These are phyloP conservation scores for Electrophaes corylata DNA, from an alignment of 2,888 invertebrate genomes.

Conservation along the genomic window DNA sequence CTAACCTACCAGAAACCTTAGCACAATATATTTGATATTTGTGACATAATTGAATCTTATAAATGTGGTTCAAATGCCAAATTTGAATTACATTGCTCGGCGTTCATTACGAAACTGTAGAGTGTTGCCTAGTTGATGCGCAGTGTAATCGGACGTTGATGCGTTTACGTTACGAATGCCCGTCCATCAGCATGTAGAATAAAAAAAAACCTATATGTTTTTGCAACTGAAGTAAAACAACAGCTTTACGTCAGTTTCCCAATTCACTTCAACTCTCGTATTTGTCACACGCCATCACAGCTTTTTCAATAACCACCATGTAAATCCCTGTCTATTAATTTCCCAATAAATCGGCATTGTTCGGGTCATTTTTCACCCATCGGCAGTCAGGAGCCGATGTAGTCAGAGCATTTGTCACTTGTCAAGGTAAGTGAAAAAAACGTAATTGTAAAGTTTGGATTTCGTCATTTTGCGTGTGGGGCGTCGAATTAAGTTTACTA, in stretches of 20 bases:
- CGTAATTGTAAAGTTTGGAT: constrained; percentile 17
- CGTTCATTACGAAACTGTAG: too few relatives aligned
- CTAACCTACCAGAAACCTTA: too few relatives aligned
- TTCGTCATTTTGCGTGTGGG: constrained; percentile 1
- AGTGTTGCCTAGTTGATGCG: too few relatives aligned
- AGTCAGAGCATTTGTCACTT: constrained; percentile 52
- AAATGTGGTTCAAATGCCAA: too few relatives aligned
- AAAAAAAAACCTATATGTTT: too few relatives aligned
- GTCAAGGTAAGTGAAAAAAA: constrained; percentile 37
- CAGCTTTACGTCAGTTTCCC: background rate
- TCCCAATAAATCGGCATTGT: constrained; percentile 55
- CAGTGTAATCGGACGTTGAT: too few relatives aligned
- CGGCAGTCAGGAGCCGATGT: constrained; percentile 34
- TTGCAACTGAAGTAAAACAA: background rate
- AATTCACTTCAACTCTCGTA: constrained; percentile 15
- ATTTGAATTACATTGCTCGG: too few relatives aligned
- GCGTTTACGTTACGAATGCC: too few relatives aligned
- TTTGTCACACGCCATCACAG: constrained; percentile 34
- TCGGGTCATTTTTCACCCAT: constrained; percentile 57
- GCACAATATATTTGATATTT: too few relatives aligned
- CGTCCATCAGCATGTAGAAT: too few relatives aligned
- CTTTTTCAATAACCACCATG: constrained; percentile 52
- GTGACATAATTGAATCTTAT: too few relatives aligned
- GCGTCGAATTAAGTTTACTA: background rate
- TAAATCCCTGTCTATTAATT: constrained; percentile 54